phyloP scores from a whole-genome alignment of 1,140 invertebrate species.

The Apis dorsata region DNA sequence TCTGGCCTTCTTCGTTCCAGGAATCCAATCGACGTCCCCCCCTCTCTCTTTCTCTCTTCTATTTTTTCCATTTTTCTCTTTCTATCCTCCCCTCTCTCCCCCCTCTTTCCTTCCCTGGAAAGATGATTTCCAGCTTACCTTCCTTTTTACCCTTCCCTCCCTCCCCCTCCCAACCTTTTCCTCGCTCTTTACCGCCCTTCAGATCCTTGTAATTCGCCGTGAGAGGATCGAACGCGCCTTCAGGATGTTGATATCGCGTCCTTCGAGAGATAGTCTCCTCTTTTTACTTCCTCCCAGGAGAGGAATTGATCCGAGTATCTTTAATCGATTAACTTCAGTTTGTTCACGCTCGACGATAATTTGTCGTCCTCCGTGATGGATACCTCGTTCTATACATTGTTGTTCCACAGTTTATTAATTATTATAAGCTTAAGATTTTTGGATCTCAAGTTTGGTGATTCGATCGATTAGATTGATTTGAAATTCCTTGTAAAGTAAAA shows the following conservation, averaged over 20 bases:
- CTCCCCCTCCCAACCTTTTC: not conserved
- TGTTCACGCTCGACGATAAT: not conserved
- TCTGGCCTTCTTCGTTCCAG: not conserved
- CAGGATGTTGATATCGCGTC: conserved; percentile 1
- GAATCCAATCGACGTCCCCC: conserved; percentile 11
- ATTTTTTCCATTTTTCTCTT: not conserved
- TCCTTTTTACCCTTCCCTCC: not conserved
- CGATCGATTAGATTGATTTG: too few relatives aligned
- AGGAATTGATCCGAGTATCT: not conserved
- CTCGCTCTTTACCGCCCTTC: not conserved
- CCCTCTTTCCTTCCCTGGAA: not conserved
- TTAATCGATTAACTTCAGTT: not conserved
- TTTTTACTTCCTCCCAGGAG: not conserved
- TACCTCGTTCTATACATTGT: not conserved
- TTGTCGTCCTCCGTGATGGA: not conserved
- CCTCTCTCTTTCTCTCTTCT: not conserved
- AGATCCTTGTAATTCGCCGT: conserved; percentile 26
- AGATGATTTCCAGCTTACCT: conserved; percentile 33
- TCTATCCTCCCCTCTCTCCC: not conserved
- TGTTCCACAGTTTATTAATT: too few relatives aligned
- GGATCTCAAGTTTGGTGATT: too few relatives aligned
- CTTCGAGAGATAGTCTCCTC: not conserved
- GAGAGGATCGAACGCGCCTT: conserved; percentile 8
- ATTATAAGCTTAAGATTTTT: too few relatives aligned
- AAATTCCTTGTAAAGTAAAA: too few relatives aligned